A percentile compares a stretch with the other conserved stretches of the same genome.
Conservation (phyloP, 2,888 invertebrate species). For the Oscheius sp. region DNA sequence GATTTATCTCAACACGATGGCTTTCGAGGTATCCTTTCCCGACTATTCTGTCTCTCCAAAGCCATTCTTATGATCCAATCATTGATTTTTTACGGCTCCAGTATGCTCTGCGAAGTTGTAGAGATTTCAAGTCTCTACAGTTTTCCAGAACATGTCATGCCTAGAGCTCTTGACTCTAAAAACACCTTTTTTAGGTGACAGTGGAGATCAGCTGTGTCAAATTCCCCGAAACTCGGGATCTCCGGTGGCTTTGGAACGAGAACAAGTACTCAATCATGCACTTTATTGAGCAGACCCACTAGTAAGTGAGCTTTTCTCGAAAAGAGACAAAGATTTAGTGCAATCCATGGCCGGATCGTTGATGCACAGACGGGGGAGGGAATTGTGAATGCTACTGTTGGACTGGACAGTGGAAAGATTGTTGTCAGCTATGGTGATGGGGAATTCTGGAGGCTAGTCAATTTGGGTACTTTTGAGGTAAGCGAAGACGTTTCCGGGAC, state of each 20-base stretch:
- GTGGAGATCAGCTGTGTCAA: constrained; percentile 93
- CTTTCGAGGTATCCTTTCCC: constrained; percentile 80
- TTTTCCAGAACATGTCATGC: no score
- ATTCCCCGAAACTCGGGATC: constrained; percentile 82
- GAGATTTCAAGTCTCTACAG: no score
- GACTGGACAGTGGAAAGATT: constrained; percentile 84
- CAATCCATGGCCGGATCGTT: constrained; percentile 82
- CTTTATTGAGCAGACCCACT: constrained; percentile 85
- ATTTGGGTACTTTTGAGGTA: constrained; percentile 84
- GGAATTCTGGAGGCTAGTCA: constrained; percentile 91
- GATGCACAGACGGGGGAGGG: constrained; percentile 80
- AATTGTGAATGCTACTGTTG: constrained; percentile 83
- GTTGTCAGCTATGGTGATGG: constrained; percentile 85
- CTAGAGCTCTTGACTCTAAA: background rate
- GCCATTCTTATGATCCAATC: background rate
- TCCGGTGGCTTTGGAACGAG: constrained; percentile 87
- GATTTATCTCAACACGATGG: constrained; percentile 91
- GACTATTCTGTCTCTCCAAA: background rate
- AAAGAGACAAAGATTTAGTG: constrained; percentile 48
- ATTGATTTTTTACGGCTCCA: no score
- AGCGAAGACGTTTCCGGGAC: no score
- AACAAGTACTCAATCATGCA: constrained; percentile 86
- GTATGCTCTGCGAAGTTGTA: background rate
- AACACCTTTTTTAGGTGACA: constrained; percentile 79
- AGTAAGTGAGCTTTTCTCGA: constrained; percentile 40